Percentiles rank a stretch among this genome's conserved stretches.
Evolutionary conservation across 2,113 vertebrate genomes (phyloP).

Genomic region (Syngnathoides biaculeatus): DNA sequence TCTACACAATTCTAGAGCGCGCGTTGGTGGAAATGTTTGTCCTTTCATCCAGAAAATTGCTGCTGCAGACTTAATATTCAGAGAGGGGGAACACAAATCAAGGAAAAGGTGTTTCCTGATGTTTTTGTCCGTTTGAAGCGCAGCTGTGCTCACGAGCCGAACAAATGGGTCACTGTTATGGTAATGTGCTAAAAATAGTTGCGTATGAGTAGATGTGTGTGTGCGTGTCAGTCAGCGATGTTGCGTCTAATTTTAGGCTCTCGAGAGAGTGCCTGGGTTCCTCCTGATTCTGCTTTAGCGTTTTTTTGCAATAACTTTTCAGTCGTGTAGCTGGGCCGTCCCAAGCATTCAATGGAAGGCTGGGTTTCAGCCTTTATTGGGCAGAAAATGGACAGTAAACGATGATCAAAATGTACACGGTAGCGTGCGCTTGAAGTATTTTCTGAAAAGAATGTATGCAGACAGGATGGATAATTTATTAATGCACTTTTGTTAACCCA

Average conservation of each 20-base stretch:
- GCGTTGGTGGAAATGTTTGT: not conserved
- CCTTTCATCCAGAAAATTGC: not conserved
- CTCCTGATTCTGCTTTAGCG: slow-evolving; percentile 57
- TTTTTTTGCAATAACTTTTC: slow-evolving; percentile 68
- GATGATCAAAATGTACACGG: slow-evolving; percentile 53
- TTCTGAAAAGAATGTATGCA: slow-evolving; percentile 51
- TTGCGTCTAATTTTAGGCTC: slow-evolving; percentile 60
- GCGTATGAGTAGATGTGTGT: slow-evolving; percentile 23
- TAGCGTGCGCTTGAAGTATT: slow-evolving; percentile 30
- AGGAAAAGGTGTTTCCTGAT: not conserved
- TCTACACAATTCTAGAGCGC: too few relatives aligned
- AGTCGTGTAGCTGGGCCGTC: slow-evolving; percentile 28
- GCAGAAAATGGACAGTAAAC: slow-evolving; percentile 46
- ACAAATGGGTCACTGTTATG: slow-evolving; percentile 67
- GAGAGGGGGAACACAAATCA: not conserved
- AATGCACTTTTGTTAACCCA: slow-evolving; percentile 57
- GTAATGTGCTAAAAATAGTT: slow-evolving; percentile 60
- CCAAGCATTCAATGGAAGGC: too few relatives aligned
- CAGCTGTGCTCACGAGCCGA: slow-evolving; percentile 26
- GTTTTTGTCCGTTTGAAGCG: not conserved
- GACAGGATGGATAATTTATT: slow-evolving; percentile 59
- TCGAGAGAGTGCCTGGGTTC: slow-evolving; percentile 32
- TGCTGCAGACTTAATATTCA: not conserved
- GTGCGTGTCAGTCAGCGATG: slow-evolving; percentile 28
- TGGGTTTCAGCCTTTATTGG: slow-evolving; percentile 40